A percentile compares a stretch with the other conserved stretches of the same genome.
phyloP scores from a whole-genome alignment of 1,140 invertebrate genomes.

The Drosophila burlai region DNA sequence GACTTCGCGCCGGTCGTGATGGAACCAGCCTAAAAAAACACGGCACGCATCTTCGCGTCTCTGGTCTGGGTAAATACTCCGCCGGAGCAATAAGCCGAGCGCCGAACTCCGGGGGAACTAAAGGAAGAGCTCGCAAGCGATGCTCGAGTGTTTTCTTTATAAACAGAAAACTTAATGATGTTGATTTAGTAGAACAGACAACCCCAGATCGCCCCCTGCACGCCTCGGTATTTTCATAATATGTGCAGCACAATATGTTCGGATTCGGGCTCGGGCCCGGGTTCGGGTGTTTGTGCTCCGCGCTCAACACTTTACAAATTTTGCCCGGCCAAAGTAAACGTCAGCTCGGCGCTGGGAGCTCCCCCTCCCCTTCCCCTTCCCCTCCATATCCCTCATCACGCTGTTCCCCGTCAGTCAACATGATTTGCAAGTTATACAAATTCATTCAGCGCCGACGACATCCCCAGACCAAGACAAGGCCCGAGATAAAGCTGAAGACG shows the following conservation, averaged over 20 bases:
- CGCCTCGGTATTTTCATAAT: constrained; percentile 63
- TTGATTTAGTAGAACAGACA: constrained; percentile 79
- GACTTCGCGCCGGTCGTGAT: constrained; percentile 34
- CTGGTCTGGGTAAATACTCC: constrained; percentile 67
- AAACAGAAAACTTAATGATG: constrained; percentile 83
- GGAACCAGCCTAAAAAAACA: constrained; percentile 69
- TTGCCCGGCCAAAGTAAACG: constrained; percentile 50
- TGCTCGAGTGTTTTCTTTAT: constrained; percentile 81
- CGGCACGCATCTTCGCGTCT: constrained; percentile 69
- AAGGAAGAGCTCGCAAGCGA: constrained; percentile 59
- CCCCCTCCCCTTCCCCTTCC: background rate
- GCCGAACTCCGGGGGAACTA: constrained; percentile 37
- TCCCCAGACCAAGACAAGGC: constrained; percentile 13
- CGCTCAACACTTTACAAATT: constrained; percentile 71
- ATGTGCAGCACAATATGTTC: constrained; percentile 70
- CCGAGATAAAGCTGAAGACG: constrained; percentile 15
- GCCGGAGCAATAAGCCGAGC: constrained; percentile 61
- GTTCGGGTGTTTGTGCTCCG: constrained; percentile 53
- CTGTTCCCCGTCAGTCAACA: constrained; percentile 70
- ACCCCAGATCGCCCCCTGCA: constrained; percentile 24
- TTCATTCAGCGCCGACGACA: constrained; percentile 64
- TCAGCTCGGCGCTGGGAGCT: constrained; percentile 12
- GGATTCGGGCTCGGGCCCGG: constrained; percentile 36
- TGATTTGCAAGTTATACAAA: constrained; percentile 82
- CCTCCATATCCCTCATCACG: constrained; percentile 16